phyloP scores from a whole-genome alignment of 30 jellyfish, hydroid and myxozoan genomes.

The Hydra vulgaris region DNA sequence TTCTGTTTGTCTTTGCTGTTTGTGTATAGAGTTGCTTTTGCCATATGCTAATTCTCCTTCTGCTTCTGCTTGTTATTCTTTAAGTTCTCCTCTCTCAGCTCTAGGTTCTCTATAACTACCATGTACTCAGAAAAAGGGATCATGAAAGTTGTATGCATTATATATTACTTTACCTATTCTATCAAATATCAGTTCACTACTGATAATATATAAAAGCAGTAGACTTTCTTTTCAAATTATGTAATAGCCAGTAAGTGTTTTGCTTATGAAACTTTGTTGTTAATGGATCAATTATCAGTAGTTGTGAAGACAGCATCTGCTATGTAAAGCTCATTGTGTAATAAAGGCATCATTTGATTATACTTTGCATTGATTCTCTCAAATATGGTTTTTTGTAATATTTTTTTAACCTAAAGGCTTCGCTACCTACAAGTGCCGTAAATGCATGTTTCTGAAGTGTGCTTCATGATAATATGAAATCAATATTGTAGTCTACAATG shows the following conservation, averaged over 20 bases:
- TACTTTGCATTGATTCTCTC: neutral
- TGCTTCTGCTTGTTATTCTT: neutral
- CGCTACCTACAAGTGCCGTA: neutral
- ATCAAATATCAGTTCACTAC: neutral
- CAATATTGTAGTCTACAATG: neutral
- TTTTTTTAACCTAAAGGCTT: neutral
- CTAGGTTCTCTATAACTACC: neutral
- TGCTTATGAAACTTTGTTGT: too few species aligned
- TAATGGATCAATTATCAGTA: neutral
- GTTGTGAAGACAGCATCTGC: neutral
- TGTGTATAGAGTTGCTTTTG: neutral
- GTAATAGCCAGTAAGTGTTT: too few species aligned
- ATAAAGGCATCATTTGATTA: neutral
- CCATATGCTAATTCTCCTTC: neutral
- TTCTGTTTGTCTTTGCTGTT: neutral
- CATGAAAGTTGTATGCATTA: neutral
- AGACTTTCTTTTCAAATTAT: neutral
- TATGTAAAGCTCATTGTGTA: neutral
- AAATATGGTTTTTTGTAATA: neutral
- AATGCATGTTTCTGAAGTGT: neutral
- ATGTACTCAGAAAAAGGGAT: neutral
- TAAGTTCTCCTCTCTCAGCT: neutral
- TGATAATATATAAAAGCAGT: neutral
- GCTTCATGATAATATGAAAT: neutral
- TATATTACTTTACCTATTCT: neutral